Evolutionary conservation across 2,888 invertebrate genomes (phyloP).

Genomic region (Nemapogon koenigi): DNA sequence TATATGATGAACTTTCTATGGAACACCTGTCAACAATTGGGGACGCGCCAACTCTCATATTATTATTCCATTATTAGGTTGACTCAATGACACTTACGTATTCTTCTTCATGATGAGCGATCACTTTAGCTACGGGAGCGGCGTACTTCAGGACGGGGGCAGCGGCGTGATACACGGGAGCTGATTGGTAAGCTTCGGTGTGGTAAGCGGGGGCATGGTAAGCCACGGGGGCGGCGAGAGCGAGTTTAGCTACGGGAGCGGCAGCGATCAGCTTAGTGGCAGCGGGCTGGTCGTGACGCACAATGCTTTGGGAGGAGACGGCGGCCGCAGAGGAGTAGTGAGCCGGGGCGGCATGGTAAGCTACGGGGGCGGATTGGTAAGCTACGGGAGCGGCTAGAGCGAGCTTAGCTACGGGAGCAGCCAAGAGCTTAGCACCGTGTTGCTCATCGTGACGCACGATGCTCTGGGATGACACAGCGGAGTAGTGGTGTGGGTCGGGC

Average conservation of each 20-base stretch:
- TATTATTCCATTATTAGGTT: no score
- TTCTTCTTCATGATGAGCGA: slow-evolving; percentile 25
- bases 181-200: slow-evolving; percentile 20
- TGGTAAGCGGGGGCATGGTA: slow-evolving; percentile 2
- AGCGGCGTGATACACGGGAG: slow-evolving; percentile 20
- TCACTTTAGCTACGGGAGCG: slow-evolving; percentile 13
- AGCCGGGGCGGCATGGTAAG: slow-evolving; percentile 22
- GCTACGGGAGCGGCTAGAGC: slow-evolving; percentile 21
- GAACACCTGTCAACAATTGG: no score
- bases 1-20: no score
- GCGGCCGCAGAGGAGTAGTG: slow-evolving; percentile 21
- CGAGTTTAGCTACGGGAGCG: not conserved
- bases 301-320: slow-evolving; percentile 43
- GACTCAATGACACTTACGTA: no score
- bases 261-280: slow-evolving; percentile 17
- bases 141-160: slow-evolving; percentile 19
- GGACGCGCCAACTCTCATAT: no score
- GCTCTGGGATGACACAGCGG: slow-evolving; percentile 42
- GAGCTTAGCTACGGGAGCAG: slow-evolving; percentile 24
- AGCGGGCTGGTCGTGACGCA: slow-evolving; percentile 26
- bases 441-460: slow-evolving; percentile 31
- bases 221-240: slow-evolving; percentile 20
- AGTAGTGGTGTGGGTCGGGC: slow-evolving; percentile 19
- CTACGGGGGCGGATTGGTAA: slow-evolving; percentile 21
- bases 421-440: slow-evolving; percentile 19